phyloP scores from a whole-genome alignment of 1,140 invertebrate genomes.

The Vanessa tameamea region DNA sequence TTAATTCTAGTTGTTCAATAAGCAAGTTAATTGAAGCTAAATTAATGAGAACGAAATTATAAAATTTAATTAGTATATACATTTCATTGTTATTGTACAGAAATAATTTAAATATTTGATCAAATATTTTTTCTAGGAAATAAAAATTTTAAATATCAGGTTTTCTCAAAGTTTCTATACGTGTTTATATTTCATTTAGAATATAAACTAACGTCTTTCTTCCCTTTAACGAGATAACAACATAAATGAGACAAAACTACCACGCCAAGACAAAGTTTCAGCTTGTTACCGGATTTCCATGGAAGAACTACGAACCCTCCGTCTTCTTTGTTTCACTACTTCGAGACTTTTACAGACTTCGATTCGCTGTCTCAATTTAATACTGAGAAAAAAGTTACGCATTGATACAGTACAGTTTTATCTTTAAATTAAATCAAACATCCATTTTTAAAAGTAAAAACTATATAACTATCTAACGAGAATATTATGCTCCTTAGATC shows the following conservation, averaged over 20 bases:
- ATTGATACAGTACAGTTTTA: background rate
- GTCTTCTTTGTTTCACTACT: slow-evolving; percentile 47
- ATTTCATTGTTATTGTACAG: too few species aligned
- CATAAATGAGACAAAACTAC: slow-evolving; percentile 39
- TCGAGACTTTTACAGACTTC: slow-evolving; percentile 30
- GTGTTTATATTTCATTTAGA: background rate
- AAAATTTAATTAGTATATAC: too few species aligned
- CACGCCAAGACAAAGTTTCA: slow-evolving; percentile 43
- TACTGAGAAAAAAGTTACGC: slow-evolving; percentile 13
- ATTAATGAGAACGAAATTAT: too few species aligned
- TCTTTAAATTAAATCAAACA: background rate
- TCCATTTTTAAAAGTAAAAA: too few species aligned
- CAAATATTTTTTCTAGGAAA: too few species aligned
- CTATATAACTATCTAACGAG: too few species aligned
- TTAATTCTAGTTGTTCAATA: too few species aligned
- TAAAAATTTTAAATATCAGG: too few species aligned
- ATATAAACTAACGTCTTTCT: background rate
- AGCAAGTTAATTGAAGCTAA: too few species aligned
- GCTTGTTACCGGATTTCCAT: slow-evolving; percentile 55
- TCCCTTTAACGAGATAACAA: slow-evolving; percentile 39
- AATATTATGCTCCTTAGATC: too few species aligned
- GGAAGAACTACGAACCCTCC: slow-evolving; percentile 49
- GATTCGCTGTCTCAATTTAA: slow-evolving; percentile 28
- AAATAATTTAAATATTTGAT: too few species aligned
- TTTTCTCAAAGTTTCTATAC: too few species aligned